These are phyloP conservation scores for Suillia variegata DNA, from an alignment of 2,888 invertebrate species.

Conservation along the genomic window DNA sequence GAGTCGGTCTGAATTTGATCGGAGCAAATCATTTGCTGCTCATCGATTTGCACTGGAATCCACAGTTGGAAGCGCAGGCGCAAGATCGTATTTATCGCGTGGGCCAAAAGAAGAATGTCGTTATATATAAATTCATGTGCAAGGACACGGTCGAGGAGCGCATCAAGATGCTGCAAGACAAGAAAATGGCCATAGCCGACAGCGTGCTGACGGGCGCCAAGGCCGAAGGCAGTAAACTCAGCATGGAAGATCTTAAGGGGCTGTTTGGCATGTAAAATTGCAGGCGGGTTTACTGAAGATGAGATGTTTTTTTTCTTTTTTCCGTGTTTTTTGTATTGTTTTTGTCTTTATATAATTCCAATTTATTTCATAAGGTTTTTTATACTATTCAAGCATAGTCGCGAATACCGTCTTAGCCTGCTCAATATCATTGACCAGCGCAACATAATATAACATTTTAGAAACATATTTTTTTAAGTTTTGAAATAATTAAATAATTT, in stretches of 20 bases:
- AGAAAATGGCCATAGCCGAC: slow-evolving; percentile 77
- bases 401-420: too few relatives aligned
- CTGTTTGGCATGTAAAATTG: slow-evolving; percentile 67
- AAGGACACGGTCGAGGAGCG: slow-evolving; percentile 86
- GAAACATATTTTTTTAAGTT: too few relatives aligned
- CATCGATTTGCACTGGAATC: slow-evolving; percentile 96
- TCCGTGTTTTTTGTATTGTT: background rate
- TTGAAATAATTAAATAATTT: too few relatives aligned
- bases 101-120: slow-evolving; percentile 82
- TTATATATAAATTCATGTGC: slow-evolving; percentile 84
- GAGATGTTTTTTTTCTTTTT: background rate
- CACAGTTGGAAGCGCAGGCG: slow-evolving; percentile 92
- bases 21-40: slow-evolving; percentile 92
- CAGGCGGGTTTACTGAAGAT: background rate
- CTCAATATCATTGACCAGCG: too few relatives aligned
- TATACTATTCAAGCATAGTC: too few relatives aligned
- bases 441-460: too few relatives aligned
- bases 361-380: background rate
- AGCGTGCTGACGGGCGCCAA: slow-evolving; percentile 77
- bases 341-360: background rate
- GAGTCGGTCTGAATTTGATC: slow-evolving; percentile 90
- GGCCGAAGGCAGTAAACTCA: slow-evolving; percentile 70
- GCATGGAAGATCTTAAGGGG: slow-evolving; percentile 78
- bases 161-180: slow-evolving; percentile 79
- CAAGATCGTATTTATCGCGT: slow-evolving; percentile 92